Conservation (phyloP, 2,797 vertebrate species). For the Darevskia mixta region DNA sequence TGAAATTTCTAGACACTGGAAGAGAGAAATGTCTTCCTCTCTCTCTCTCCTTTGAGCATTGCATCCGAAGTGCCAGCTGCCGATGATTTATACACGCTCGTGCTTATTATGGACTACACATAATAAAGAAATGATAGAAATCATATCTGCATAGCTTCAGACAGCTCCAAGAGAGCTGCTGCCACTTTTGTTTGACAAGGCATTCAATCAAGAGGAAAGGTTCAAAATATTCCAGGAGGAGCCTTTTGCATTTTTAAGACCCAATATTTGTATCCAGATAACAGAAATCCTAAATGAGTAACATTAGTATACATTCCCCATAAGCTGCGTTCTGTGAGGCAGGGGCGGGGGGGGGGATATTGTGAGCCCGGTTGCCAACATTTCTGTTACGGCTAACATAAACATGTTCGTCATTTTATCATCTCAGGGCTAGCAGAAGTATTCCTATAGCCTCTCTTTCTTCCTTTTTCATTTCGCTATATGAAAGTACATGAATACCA, state of each 20-base stretch:
- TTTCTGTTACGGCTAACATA: conserved; percentile 38
- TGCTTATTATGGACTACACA: conserved; percentile 83
- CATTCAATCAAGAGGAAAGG: conserved; percentile 81
- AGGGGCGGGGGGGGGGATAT: conserved; percentile 27
- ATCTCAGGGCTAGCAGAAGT: conserved; percentile 50
- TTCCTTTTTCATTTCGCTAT: neutral
- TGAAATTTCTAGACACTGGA: conserved; percentile 79
- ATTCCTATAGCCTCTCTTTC: conserved; percentile 21
- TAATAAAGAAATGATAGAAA: conserved; percentile 85
- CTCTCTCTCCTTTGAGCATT: conserved; percentile 76
- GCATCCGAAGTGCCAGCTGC: conserved; percentile 80
- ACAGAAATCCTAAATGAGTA: conserved; percentile 73
- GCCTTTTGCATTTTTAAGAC: conserved; percentile 73
- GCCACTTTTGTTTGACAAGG: conserved; percentile 85
- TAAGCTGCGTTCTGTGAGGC: conserved; percentile 57
- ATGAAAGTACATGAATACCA: conserved; percentile 18
- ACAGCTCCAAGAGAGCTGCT: conserved; percentile 80
- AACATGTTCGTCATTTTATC: conserved; percentile 57
- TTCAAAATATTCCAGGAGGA: conserved; percentile 80
- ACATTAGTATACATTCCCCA: conserved; percentile 63
- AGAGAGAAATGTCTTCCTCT: conserved; percentile 76
- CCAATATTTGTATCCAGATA: conserved; percentile 70
- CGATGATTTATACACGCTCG: conserved; percentile 82
- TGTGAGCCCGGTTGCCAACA: conserved; percentile 32
- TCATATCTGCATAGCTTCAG: conserved; percentile 84